These are phyloP conservation scores for Drosophila pegasa DNA, from an alignment of 2,888 invertebrate species.

Conservation along the genomic window DNA sequence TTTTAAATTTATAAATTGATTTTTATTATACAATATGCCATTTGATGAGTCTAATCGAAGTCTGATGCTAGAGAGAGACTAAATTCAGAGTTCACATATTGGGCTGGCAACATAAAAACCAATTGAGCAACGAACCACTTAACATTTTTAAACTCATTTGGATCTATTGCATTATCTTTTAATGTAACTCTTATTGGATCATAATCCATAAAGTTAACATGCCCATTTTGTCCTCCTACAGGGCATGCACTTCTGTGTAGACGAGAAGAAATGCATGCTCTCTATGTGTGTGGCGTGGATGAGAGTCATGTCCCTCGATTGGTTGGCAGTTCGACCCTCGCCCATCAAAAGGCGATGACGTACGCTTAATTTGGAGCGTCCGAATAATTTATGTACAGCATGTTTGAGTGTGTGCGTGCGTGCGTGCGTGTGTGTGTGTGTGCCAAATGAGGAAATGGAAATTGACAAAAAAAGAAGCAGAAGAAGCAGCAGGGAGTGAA, in stretches of 20 bases:
- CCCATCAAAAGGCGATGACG: slow-evolving; percentile 81
- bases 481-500: slow-evolving; percentile 9
- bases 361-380: slow-evolving; percentile 79
- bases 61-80: too few relatives aligned
- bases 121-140: too few relatives aligned
- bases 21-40: too few relatives aligned
- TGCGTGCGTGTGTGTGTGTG: slow-evolving; percentile 2
- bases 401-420: slow-evolving; percentile 6
- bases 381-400: slow-evolving; percentile 75
- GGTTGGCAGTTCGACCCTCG: slow-evolving; percentile 32
- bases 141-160: too few relatives aligned
- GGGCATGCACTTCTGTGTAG: slow-evolving; percentile 32
- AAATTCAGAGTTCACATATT: too few relatives aligned
- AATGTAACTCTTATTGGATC: too few relatives aligned
- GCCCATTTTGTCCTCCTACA: not conserved
- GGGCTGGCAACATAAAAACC: too few relatives aligned
- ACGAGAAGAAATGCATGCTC: slow-evolving; percentile 25
- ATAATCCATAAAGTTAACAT: too few relatives aligned
- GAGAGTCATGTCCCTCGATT: slow-evolving; percentile 20
- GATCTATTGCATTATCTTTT: too few relatives aligned
- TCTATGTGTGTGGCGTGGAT: slow-evolving; percentile 17
- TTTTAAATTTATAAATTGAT: too few relatives aligned
- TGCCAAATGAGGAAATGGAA: slow-evolving; percentile 6
- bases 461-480: slow-evolving; percentile 21
- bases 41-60: too few relatives aligned